Evolutionary conservation across 2,888 invertebrate genomes (phyloP).

Genomic region (Stenodema calcarata): DNA sequence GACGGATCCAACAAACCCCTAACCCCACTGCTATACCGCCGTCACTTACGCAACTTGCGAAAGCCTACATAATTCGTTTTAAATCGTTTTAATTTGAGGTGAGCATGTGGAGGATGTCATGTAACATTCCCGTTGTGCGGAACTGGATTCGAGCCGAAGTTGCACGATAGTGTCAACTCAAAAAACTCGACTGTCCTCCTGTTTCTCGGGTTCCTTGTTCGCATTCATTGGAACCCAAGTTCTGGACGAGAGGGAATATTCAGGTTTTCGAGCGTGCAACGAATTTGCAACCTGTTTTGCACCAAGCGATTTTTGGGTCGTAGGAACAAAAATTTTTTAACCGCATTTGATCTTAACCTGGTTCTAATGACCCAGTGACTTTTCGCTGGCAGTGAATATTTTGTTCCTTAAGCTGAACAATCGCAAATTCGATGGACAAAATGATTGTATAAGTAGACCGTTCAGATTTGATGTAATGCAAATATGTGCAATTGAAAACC

Average conservation of each 20-base stretch:
- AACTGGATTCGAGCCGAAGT: neutral
- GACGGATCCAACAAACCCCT: neutral
- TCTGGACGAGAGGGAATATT: neutral
- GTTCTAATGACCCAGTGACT: too few species aligned
- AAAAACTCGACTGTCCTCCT: neutral
- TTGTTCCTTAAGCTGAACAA: too few species aligned
- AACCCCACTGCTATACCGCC: neutral
- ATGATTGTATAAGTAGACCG: too few species aligned
- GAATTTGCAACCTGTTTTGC: neutral
- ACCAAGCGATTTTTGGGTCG: too few species aligned
- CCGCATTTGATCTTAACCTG: too few species aligned
- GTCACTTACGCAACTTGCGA: neutral
- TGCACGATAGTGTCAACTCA: neutral
- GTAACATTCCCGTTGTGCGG: neutral
- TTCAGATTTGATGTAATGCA: too few species aligned
- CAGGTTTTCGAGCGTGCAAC: neutral
- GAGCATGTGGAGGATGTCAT: neutral
- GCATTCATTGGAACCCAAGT: neutral
- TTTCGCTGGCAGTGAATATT: too few species aligned
- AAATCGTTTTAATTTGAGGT: constrained; percentile 13
- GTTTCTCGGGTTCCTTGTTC: neutral
- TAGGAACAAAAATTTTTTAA: too few species aligned
- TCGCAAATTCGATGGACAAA: too few species aligned
- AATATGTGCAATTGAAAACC: too few species aligned
- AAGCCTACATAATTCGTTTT: constrained; percentile 10